Evolutionary conservation across 2,888 invertebrate species (phyloP).

Genomic region (Rhingia campestris): DNA sequence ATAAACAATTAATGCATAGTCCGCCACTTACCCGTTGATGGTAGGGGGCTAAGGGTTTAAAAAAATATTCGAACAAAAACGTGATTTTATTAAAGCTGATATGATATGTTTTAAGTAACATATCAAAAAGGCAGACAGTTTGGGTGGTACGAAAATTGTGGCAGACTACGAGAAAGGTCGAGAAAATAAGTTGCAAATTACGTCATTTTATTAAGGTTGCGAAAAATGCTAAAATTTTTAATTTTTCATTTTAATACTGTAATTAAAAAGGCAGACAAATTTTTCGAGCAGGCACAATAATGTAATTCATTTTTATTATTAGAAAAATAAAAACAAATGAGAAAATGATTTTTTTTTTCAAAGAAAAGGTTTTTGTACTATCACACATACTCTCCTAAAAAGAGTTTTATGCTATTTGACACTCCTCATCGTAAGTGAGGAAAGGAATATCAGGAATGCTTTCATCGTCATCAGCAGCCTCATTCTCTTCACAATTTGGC

Average conservation of each 20-base stretch:
- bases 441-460: no score
- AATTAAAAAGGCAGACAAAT: conserved; percentile 3
- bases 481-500: no score
- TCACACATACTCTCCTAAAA: no score
- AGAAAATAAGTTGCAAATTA: conserved; percentile 2
- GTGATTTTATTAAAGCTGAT: no score
- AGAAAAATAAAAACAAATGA: not conserved
- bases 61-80: no score
- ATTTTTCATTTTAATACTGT: not conserved
- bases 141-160: not conserved
- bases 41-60: not conserved
- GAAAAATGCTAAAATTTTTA: conserved; percentile 4
- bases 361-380: no score
- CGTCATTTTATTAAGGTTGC: conserved; percentile 1
- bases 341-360: not conserved
- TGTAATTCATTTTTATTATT: no score
- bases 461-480: no score
- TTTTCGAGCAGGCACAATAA: not conserved
- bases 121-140: conserved; percentile 1
- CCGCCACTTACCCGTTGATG: not conserved
- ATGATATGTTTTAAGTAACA: not conserved
- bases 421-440: no score
- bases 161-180: not conserved
- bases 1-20: not conserved
- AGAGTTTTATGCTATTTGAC: no score